Evolutionary conservation across 2,113 vertebrate species (phyloP).

Genomic region (Cebus imitator): DNA sequence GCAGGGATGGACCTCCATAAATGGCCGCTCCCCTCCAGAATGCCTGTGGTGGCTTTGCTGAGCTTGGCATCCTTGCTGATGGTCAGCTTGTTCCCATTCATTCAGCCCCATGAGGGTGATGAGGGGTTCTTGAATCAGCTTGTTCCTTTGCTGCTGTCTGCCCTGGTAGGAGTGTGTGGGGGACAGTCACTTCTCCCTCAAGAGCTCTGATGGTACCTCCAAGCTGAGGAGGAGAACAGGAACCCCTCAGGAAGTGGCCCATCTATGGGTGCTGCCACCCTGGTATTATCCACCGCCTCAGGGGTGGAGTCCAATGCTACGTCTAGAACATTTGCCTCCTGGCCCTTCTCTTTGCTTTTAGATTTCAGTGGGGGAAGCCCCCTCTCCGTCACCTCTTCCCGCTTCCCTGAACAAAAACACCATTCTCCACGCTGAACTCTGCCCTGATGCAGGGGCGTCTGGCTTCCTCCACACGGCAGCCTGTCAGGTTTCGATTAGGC

Average conservation of each 20-base stretch:
- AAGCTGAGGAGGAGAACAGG: neutral
- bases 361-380: neutral
- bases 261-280: rapidly evolving
- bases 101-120: rapidly evolving
- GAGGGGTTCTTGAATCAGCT: too few species aligned
- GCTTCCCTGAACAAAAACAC: constrained; percentile 74
- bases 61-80: rapidly evolving
- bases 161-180: rapidly evolving
- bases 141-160: neutral
- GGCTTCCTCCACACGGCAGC: constrained; percentile 79
- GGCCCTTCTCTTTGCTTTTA: neutral
- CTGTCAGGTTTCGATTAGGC: constrained; percentile 81
- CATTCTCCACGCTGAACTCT: constrained; percentile 80
- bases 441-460: constrained; percentile 80
- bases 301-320: rapidly evolving
- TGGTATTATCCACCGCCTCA: too few species aligned
- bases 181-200: neutral
- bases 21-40: neutral
- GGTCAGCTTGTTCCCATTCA: rapidly evolving
- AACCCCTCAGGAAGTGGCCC: neutral
- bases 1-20: rapidly evolving
- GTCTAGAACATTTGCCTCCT: rapidly evolving
- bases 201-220: neutral
- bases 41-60: rapidly evolving
- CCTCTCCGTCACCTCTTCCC: neutral